These are phyloP conservation scores for Paramacrobiotus metropolitanus DNA, from an alignment of 1,140 invertebrate genomes.

Conservation along the genomic window DNA sequence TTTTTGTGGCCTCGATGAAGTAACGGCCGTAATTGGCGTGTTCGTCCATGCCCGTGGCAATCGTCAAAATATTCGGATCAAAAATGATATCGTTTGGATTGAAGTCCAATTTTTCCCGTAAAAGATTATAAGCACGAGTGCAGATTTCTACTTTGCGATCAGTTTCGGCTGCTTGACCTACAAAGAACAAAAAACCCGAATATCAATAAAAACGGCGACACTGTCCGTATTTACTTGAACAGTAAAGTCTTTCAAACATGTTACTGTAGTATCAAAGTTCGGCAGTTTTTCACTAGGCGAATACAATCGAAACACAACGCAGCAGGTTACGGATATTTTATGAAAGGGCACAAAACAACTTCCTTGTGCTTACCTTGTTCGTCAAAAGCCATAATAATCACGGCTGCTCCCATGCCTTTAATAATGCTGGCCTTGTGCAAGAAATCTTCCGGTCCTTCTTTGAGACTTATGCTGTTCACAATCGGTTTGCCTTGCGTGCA, in stretches of 20 bases:
- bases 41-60: slow-evolving; percentile 38
- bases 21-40: slow-evolving; percentile 32
- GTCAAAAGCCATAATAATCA: slow-evolving; percentile 29
- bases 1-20: slow-evolving; percentile 31
- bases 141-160: slow-evolving; percentile 33
- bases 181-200: too few species aligned
- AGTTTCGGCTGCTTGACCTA: slow-evolving; percentile 31
- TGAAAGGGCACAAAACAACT: slow-evolving; percentile 8
- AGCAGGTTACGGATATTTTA: too few species aligned
- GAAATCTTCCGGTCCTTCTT: slow-evolving; percentile 29
- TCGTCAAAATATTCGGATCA: slow-evolving; percentile 38
- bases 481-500: slow-evolving; percentile 36
- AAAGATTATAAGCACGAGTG: slow-evolving; percentile 28
- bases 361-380: slow-evolving; percentile 13
- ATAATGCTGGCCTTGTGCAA: slow-evolving; percentile 23
- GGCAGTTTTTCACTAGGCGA: too few species aligned
- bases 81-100: slow-evolving; percentile 37
- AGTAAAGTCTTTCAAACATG: too few species aligned
- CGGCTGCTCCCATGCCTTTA: slow-evolving; percentile 32
- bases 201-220: too few species aligned
- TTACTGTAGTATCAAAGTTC: too few species aligned
- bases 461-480: slow-evolving; percentile 34
- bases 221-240: too few species aligned
- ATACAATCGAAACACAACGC: too few species aligned
- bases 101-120: slow-evolving; percentile 31